phyloP scores from a whole-genome alignment of 2,888 invertebrate genomes.

The Atherix ibis region DNA sequence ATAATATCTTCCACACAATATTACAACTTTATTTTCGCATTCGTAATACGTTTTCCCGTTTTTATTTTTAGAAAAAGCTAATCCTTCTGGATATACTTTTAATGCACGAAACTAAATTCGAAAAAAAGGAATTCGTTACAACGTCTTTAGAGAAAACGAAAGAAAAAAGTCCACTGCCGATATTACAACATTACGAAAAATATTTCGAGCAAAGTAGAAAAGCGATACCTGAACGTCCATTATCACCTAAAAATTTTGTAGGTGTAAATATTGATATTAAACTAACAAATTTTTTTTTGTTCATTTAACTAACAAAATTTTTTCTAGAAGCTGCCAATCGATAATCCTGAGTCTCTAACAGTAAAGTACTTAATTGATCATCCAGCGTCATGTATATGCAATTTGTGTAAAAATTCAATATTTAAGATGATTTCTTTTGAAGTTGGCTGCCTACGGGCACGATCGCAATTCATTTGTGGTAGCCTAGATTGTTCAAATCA shows the following conservation, averaged over 20 bases:
- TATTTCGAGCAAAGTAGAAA: constrained; percentile 2
- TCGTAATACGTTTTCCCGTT: too few relatives aligned
- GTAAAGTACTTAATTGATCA: too few relatives aligned
- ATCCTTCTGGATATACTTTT: constrained; percentile 16
- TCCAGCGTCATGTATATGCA: constrained; percentile 11
- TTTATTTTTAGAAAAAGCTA: constrained; percentile 9
- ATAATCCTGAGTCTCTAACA: too few relatives aligned
- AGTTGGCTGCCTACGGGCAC: constrained; percentile 22
- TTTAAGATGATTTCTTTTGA: constrained; percentile 20
- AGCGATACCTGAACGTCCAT: not conserved
- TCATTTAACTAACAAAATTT: not conserved
- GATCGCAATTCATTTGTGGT: not conserved
- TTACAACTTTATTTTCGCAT: not conserved
- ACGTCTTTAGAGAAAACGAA: not conserved
- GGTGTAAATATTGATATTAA: not conserved
- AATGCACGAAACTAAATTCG: not conserved
- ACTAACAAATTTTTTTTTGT: not conserved
- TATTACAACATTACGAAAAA: constrained; percentile 1
- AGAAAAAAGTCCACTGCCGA: not conserved
- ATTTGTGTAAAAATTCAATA: constrained; percentile 11
- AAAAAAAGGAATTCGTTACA: not conserved
- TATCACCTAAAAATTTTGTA: constrained; percentile 5
- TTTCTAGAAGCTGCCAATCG: not conserved
- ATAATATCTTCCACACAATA: not conserved
- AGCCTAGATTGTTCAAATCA: too few relatives aligned